Evolutionary conservation across 2,797 vertebrate species (phyloP).

Genomic region (Oreochromis mossambicus): DNA sequence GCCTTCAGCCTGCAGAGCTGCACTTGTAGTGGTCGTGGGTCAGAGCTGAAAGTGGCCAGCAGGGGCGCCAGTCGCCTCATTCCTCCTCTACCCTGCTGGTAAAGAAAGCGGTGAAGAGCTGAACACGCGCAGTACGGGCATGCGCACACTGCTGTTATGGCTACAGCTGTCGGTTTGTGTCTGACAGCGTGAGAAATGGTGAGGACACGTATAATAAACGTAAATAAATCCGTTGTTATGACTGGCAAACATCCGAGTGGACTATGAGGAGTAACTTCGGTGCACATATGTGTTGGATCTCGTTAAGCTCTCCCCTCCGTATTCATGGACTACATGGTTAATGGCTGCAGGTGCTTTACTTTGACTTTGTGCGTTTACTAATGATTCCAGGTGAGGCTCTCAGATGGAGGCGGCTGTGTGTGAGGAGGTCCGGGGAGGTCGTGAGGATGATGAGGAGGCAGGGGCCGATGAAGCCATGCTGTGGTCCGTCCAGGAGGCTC

Average conservation of each 20-base stretch:
- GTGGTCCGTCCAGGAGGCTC: constrained; percentile 76
- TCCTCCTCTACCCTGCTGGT: not conserved
- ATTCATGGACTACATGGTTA: not conserved
- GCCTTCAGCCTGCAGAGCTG: not conserved
- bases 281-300: not conserved
- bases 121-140: not conserved
- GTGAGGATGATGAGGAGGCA: not conserved
- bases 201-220: not conserved
- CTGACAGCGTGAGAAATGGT: not conserved
- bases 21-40: not conserved
- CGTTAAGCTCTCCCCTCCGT: not conserved
- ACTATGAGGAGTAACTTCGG: not conserved
- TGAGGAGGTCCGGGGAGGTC: not conserved
- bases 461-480: constrained; percentile 61
- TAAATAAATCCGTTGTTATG: too few species aligned
- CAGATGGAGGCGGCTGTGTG: constrained; percentile 26
- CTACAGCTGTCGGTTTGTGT: not conserved
- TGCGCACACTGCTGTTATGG: constrained; percentile 2
- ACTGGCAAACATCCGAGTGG: not conserved
- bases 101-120: not conserved
- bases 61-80: not conserved
- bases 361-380: not conserved
- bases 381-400: not conserved
- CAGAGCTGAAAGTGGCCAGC: not conserved
- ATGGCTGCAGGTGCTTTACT: not conserved